A percentile compares a stretch with the other conserved stretches of the same genome.
These are phyloP conservation scores for Platysternon megacephalum DNA, from an alignment of 2,113 vertebrate species.

Conservation along the genomic window DNA sequence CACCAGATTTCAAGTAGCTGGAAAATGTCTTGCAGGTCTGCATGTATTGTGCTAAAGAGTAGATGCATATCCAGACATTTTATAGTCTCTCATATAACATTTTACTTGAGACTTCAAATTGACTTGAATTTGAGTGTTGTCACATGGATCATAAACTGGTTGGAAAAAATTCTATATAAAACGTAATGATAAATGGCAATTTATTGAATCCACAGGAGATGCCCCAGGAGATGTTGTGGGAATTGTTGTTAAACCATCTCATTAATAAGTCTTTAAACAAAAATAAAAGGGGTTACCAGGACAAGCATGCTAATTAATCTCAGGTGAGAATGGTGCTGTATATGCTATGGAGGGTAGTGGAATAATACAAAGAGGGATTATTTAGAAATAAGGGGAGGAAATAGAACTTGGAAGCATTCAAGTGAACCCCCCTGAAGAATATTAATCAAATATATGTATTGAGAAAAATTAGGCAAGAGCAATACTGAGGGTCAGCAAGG, in stretches of 20 bases:
- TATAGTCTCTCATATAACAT: too few species aligned
- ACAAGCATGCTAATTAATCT: not conserved
- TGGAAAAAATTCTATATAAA: not conserved
- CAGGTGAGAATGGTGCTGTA: accelerated
- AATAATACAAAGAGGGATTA: accelerated
- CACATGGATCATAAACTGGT: not conserved
- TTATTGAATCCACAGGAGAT: not conserved
- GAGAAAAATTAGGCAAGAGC: not conserved
- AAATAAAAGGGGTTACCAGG: not conserved
- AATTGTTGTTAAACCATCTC: not conserved
- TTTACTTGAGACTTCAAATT: accelerated
- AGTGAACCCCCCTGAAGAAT: not conserved
- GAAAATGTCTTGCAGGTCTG: not conserved
- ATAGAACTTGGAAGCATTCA: accelerated
- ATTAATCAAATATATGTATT: not conserved
- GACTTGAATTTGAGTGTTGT: not conserved
- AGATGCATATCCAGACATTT: accelerated
- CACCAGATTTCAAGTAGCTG: not conserved
- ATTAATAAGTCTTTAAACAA: not conserved
- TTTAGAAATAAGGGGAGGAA: not conserved
- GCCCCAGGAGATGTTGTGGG: not conserved
- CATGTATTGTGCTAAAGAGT: accelerated
- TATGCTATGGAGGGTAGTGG: not conserved
- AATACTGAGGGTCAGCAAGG: too few species aligned
- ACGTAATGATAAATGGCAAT: not conserved